phyloP scores from a whole-genome alignment of 2,797 vertebrate genomes.

The Staurois parvus region DNA sequence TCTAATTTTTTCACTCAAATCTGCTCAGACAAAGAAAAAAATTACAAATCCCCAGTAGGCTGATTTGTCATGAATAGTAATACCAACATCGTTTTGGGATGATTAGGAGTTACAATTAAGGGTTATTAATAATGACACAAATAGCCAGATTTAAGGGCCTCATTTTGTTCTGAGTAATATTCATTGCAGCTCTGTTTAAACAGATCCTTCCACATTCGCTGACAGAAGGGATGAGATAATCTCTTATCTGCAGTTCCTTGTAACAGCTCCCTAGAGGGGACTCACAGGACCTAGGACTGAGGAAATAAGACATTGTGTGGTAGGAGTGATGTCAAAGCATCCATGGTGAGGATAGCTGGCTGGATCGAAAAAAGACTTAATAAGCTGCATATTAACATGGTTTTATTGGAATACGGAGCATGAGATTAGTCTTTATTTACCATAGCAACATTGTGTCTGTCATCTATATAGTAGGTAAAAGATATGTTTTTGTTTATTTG shows the following conservation, averaged over 20 bases:
- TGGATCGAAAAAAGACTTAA: background rate
- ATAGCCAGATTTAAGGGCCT: constrained; percentile 85
- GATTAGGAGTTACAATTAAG: constrained; percentile 86
- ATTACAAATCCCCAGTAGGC: constrained; percentile 70
- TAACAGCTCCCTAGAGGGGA: constrained; percentile 43
- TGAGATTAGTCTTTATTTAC: background rate
- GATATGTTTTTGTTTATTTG: too few species aligned
- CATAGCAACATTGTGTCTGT: too few species aligned
- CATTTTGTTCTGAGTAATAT: constrained; percentile 81
- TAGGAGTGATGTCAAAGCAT: background rate
- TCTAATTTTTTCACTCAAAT: constrained; percentile 67
- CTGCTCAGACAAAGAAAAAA: constrained; percentile 66
- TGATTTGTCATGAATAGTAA: constrained; percentile 85
- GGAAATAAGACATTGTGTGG: constrained; percentile 19
- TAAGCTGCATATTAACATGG: background rate
- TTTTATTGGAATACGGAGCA: background rate
- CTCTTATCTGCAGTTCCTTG: constrained; percentile 38
- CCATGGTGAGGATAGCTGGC: background rate
- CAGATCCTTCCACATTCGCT: constrained; percentile 76
- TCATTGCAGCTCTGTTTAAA: constrained; percentile 81
- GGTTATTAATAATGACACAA: constrained; percentile 88
- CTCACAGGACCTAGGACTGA: constrained; percentile 5
- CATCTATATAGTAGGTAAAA: too few species aligned
- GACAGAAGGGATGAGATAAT: constrained; percentile 59
- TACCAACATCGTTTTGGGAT: constrained; percentile 83